Evolutionary conservation across 2,797 vertebrate species (phyloP), one percentile per base, ranked within the genome.

Genomic region (Monodelphis domestica): DNA sequence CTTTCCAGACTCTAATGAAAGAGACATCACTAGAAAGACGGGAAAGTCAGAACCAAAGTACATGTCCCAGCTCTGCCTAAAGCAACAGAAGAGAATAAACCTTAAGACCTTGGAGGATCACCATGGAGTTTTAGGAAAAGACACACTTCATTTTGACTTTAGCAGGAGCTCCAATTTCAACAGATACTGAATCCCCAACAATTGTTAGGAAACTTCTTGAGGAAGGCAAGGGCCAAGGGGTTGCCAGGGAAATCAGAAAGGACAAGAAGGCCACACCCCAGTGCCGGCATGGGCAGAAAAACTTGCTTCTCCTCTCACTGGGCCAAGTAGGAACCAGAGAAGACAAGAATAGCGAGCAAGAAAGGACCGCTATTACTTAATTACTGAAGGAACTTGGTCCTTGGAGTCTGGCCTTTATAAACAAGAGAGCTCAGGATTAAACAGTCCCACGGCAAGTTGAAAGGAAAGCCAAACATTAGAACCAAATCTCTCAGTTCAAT

Each of bases 1-100:
- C 95, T 95, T 96, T 96, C 94, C 94, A 91, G 94, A 84, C 97
- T 93, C 93, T 95, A 53, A 97, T 94, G 98, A 97, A 98, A 96
- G 55, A 91, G 95, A 53, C 93, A 95, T 96, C 97, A 97, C 93
- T 95, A 90, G 87, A 29, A 95, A 96, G 54, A 84, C 96, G 95
- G 92, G 91, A 97, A 96, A 98, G 97, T 94, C 92, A 96, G 94
- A 92, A 96, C 96, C 94, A 97, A 97, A 91, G 96, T 95, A 97
- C 97, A 97, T 96, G 96, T 94, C 96, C 97, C 96, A 98, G 97
- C 95, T 93, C 96, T 94, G 94, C 78, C 91, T 84, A 93, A 95
- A 57, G 95, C n/a, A 94, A 92, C 51, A 90, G n/a, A 56, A 92
- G 95, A 97, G 97, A 98, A 98, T 97, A 97, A 97, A 95, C 96